These are phyloP conservation scores for Coleophora flavipennella DNA, from an alignment of 2,888 invertebrate species.

Conservation along the genomic window DNA sequence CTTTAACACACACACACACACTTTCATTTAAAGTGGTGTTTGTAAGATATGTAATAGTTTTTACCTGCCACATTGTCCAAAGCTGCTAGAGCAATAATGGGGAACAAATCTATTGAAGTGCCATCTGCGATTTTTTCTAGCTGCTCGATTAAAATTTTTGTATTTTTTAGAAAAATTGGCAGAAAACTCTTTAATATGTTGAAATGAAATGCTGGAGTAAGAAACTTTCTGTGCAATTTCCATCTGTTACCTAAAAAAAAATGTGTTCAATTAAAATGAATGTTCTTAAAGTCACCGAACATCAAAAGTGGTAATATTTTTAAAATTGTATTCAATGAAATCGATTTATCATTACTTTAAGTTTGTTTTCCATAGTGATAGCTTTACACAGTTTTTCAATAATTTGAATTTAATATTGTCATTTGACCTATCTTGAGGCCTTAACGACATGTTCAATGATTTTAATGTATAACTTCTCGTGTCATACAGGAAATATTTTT, in stretches of 20 bases:
- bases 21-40: too few species aligned
- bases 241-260: constrained; percentile 60
- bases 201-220: constrained; percentile 87
- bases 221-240: constrained; percentile 77
- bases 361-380: too few species aligned
- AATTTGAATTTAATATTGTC: too few species aligned
- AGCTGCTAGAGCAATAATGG: constrained; percentile 71
- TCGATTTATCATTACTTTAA: too few species aligned
- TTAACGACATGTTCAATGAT: too few species aligned
- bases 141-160: constrained; percentile 69
- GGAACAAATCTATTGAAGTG: constrained; percentile 70
- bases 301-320: background rate
- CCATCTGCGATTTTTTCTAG: constrained; percentile 52
- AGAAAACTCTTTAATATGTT: constrained; percentile 81
- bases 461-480: too few species aligned
- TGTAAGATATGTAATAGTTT: too few species aligned
- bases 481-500: too few species aligned
- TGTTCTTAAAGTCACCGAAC: background rate
- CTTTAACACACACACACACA: too few species aligned
- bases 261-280: background rate
- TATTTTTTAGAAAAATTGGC: constrained; percentile 77
- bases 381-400: too few species aligned
- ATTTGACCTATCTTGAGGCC: too few species aligned
- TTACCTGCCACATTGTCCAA: constrained; percentile 57
- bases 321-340: background rate